Evolutionary conservation across 2,888 invertebrate species (phyloP).

Genomic region (Elegia similella): DNA sequence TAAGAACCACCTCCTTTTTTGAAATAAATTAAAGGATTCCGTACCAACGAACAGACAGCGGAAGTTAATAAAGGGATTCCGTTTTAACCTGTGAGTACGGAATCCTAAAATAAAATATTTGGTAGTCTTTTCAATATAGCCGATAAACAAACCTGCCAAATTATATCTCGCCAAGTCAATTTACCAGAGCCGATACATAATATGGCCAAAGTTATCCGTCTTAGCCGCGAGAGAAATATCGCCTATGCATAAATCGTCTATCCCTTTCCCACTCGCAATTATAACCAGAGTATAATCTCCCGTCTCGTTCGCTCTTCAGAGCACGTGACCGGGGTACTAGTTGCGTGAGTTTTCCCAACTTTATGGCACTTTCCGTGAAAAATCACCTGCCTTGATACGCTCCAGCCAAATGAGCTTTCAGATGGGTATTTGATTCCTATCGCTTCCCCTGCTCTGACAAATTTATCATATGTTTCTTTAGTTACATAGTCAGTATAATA

Average conservation of each 20-base stretch:
- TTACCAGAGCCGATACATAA: slow-evolving; percentile 33
- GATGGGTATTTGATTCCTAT: slow-evolving; percentile 22
- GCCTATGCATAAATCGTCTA: slow-evolving; percentile 27
- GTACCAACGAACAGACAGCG: too few species aligned
- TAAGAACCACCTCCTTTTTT: too few species aligned
- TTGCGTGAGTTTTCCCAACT: slow-evolving; percentile 52
- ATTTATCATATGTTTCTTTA: background rate
- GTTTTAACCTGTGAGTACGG: too few species aligned
- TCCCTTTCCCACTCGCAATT: slow-evolving; percentile 32
- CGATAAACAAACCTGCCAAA: slow-evolving; percentile 7
- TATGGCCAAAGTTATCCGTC: slow-evolving; percentile 48
- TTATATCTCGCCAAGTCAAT: slow-evolving; percentile 16
- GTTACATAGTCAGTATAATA: background rate
- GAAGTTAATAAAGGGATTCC: too few species aligned
- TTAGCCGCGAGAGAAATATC: slow-evolving; percentile 40
- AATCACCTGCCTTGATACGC: slow-evolving; percentile 59
- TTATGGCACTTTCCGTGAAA: slow-evolving; percentile 69
- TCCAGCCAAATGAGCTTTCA: slow-evolving; percentile 52
- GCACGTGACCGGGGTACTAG: slow-evolving; percentile 68
- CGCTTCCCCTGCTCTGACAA: slow-evolving; percentile 4
- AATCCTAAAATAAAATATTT: too few species aligned
- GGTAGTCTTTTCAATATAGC: too few species aligned
- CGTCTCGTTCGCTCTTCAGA: slow-evolving; percentile 37
- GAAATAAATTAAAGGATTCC: too few species aligned
- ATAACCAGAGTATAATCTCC: slow-evolving; percentile 16